Percentiles rank a stretch among this genome's conserved stretches.
These are phyloP conservation scores for Molossus molossus DNA, from an alignment of 2,797 vertebrate species.

Conservation along the genomic window DNA sequence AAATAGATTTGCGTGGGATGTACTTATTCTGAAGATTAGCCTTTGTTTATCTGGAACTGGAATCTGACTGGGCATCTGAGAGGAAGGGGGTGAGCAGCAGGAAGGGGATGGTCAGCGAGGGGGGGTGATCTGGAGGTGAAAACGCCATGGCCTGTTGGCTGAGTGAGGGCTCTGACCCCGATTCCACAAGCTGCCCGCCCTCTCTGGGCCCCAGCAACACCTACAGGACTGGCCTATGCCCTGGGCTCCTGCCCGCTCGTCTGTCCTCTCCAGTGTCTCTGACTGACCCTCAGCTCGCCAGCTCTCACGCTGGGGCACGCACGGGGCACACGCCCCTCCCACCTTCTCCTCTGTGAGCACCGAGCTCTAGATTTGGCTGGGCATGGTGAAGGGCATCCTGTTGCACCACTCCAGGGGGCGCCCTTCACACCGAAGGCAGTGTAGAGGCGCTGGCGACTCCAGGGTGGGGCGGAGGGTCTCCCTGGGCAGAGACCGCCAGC, in stretches of 20 bases:
- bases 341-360: background rate
- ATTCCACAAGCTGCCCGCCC: accelerated
- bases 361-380: background rate
- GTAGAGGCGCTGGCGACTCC: too few species aligned
- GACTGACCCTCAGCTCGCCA: accelerated
- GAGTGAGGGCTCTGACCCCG: background rate
- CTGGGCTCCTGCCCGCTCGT: background rate
- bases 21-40: background rate
- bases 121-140: background rate
- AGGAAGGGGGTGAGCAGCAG: background rate
- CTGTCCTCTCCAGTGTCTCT: background rate
- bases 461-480: background rate
- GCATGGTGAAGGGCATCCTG: accelerated
- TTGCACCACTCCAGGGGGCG: too few species aligned
- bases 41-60: background rate
- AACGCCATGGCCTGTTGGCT: too few species aligned
- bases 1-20: background rate
- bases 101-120: too few species aligned
- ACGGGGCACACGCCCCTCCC: accelerated
- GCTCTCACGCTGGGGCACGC: accelerated
- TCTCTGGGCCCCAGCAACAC: background rate
- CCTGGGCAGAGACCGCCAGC: background rate
- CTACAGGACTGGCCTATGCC: background rate
- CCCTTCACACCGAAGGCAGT: background rate
- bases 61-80: background rate